Base-by-base conservation (phyloP, 2,797 vertebrate genomes). In the Micropoecilia bifurca region DNA sequence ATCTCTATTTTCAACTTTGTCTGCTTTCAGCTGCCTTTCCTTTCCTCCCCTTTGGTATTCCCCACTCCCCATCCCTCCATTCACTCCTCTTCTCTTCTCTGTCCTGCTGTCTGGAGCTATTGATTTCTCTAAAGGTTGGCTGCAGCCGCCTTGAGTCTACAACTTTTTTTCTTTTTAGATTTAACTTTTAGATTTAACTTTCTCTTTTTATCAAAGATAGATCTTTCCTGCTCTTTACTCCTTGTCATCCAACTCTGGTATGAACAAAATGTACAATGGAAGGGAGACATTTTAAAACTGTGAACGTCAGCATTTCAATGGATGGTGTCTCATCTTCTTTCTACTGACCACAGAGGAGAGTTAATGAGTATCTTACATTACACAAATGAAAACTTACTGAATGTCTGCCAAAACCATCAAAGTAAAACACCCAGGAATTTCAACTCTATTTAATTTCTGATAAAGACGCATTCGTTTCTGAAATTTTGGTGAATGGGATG, bases 101-200 rank as follows among this genome's bases (percentile, higher is more conserved):
- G 83, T 84, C 87, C 87, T 20, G 79, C 91, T 88, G 88, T 92
- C 90, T 85, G 79, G 83, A 90, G 87, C 83, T 93, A 94, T 93
- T 82, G 94, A 94, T 94, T 93, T 91, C 76, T 91, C 81, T 84
- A 90, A 92, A 93, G 88, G 92, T 93, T 92, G 90, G 87, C 79
- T 86, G 81, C 74, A 3, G 83, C 77, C 78, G 77, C 81, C 25
- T 47, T 43, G 77, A 59, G 55, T 73, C 63, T 33, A 75, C 63
- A 12, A 57, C 69, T 71, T 71, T 71, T 71, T 77, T 76, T 39
- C 6, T 41, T 41, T 41, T 57, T 59, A 72, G 68, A 39, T 57
- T 50, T 79, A 48, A 43, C 68, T 79, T 48, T 55, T 59, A 72
- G 73, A 41, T 57, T 53, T 77, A 48, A 43, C 68, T 79, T 50